Conservation (phyloP, 2,113 vertebrate species). For the Archilochus colubris region DNA sequence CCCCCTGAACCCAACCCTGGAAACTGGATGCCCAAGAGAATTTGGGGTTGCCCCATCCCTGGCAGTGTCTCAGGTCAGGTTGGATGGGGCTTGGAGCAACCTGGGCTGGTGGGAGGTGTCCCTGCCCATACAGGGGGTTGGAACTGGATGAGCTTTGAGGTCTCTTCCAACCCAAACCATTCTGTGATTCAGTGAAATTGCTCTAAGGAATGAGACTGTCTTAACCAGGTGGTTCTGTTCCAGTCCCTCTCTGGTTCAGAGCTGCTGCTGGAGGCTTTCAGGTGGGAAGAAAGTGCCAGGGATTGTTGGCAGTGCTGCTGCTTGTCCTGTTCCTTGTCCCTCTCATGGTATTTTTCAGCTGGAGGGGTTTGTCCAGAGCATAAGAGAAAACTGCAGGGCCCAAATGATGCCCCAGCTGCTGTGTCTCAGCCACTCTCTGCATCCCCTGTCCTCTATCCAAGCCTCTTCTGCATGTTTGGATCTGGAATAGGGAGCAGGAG, state of each 20-base stretch:
- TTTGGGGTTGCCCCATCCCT: too few relatives aligned
- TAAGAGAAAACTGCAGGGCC: not conserved
- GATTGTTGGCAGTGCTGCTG: not conserved
- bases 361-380: not conserved
- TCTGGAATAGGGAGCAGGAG: not conserved
- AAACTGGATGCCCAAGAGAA: too few relatives aligned
- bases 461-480: not conserved
- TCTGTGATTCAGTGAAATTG: too few relatives aligned
- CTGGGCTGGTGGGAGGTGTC: too few relatives aligned
- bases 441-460: not conserved
- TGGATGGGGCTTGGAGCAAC: too few relatives aligned
- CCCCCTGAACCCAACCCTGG: too few relatives aligned
- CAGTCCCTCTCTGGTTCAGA: not conserved
- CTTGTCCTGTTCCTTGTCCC: not conserved
- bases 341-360: not conserved
- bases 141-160: too few relatives aligned
- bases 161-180: too few relatives aligned
- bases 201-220: accelerated
- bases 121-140: too few relatives aligned
- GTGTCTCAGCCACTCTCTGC: not conserved
- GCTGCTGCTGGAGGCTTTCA: not conserved
- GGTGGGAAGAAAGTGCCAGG: not conserved
- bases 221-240: not conserved
- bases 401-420: not conserved
- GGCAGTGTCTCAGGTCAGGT: too few relatives aligned